Evolutionary conservation across 1,140 invertebrate genomes (phyloP), one percentile per base, ranked within the genome.

Genomic region (Bombyx mandarina): DNA sequence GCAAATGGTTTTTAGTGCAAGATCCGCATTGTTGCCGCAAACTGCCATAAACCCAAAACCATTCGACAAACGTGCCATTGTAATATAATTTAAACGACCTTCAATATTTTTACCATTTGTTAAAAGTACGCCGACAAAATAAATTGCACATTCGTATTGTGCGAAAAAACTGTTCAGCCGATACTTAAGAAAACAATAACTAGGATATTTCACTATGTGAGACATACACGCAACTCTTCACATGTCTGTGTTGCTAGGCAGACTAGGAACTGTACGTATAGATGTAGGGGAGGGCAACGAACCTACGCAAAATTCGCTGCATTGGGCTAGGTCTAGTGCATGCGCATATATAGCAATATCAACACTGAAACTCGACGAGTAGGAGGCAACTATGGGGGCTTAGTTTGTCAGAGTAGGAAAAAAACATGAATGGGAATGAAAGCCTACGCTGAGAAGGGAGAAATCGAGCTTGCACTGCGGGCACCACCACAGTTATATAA

Each of bases 301-400:
- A 82, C 87, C 79, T 87, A 88, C 87, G 86, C 86, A 88, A 88
- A 88, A 88, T 88, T 88, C 83, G 73, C 82, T 86, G 86, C 87
- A 88, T 86, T 88, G 86, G 78, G 79, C 80, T 87, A 87, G 83
- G 82, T 84, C 79, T 85, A 86, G 82, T 86, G 74, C 77, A 82
- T 84, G 80, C 80, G 79, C 79, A 76, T 85, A 78, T 86, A 70
- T 77, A 79, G 71, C 64, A 64, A 66, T 75, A 67, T 69, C 74
- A 82, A 82, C 82, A 82, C 79, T 77, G 83, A 85, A 85, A 69
- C 69, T 53, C 53, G 57, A 60, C 56, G 80, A 85, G 70, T 71
- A 69, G 78, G 83, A 85, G 58, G 70, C 76, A 59, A 56, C 63
- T 79, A 84, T 77, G 68, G 69, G 60, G 63, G 57, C 45, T 57